A percentile compares a stretch with the other conserved stretches of the same genome.
Conservation (phyloP, 2,888 invertebrate genomes). For the Thymelicus acteon region DNA sequence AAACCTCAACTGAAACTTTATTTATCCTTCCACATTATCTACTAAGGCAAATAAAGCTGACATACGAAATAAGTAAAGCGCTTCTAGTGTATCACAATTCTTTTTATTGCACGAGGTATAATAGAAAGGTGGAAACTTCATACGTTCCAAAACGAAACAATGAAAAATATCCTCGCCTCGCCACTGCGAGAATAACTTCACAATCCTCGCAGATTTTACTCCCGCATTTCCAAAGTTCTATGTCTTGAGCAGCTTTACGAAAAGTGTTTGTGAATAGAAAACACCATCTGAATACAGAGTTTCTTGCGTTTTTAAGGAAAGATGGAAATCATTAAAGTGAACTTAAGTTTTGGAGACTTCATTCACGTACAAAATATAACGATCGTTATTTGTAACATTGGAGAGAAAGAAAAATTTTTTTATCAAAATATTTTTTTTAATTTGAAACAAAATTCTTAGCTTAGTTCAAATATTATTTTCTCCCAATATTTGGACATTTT, state of each 20-base stretch:
- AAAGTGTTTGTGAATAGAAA: conserved; percentile 40
- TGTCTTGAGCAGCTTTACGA: conserved; percentile 40
- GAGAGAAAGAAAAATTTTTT: too few relatives aligned
- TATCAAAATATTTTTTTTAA: too few relatives aligned
- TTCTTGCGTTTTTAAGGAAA: conserved; percentile 22
- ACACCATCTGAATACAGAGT: conserved; percentile 27
- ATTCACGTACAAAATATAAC: not conserved
- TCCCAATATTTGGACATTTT: too few relatives aligned
- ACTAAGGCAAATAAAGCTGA: conserved; percentile 23
- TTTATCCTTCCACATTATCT: not conserved
- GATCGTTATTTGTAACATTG: too few relatives aligned
- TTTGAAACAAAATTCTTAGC: too few relatives aligned
- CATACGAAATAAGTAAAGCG: conserved; percentile 23
- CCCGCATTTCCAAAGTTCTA: conserved; percentile 39
- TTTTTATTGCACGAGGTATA: conserved; percentile 16
- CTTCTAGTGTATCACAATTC: not conserved
- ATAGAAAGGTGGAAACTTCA: conserved; percentile 21
- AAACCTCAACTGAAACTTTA: conserved; percentile 21
- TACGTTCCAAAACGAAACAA: conserved; percentile 18
- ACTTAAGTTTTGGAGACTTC: conserved; percentile 9
- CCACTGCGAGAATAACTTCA: conserved; percentile 33
- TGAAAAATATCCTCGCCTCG: conserved; percentile 22
- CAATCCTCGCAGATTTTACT: conserved; percentile 39
- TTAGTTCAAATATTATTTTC: too few relatives aligned
- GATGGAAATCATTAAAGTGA: conserved; percentile 3